A percentile compares a stretch with the other conserved stretches of the same genome.
phyloP scores from a whole-genome alignment of 2,113 vertebrate genomes.

The Calyptommatus sinebrachiatus region DNA sequence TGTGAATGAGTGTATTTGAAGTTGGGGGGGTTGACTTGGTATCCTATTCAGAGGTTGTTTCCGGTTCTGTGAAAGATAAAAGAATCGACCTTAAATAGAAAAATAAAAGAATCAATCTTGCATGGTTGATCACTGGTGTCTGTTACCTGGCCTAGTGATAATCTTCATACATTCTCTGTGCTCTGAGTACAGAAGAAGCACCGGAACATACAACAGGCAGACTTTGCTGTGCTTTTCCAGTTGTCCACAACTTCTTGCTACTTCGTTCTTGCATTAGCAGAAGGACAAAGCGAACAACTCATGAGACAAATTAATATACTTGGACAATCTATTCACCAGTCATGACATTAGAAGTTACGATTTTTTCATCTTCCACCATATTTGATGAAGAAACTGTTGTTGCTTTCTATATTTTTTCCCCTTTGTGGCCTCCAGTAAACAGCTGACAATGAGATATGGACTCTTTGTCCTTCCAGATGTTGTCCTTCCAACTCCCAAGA shows the following conservation, averaged over 20 bases:
- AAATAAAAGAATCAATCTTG: slow-evolving; percentile 24
- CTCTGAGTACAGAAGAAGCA: not conserved
- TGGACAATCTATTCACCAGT: not conserved
- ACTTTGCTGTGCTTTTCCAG: not conserved
- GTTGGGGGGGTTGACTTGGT: not conserved
- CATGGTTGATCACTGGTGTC: not conserved
- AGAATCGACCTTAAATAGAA: slow-evolving; percentile 6
- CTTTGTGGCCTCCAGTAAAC: not conserved
- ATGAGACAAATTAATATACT: too few species aligned
- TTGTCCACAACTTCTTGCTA: too few species aligned
- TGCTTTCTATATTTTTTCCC: not conserved
- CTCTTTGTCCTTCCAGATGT: too few species aligned
- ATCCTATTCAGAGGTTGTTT: not conserved
- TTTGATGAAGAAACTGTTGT: not conserved
- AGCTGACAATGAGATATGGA: not conserved
- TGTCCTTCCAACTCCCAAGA: too few species aligned
- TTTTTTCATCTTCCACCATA: not conserved
- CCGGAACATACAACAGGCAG: not conserved
- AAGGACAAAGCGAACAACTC: not conserved
- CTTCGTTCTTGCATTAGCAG: not conserved
- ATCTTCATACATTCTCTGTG: not conserved
- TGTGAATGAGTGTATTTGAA: not conserved
- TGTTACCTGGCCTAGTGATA: not conserved
- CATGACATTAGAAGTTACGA: not conserved
- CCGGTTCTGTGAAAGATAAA: slow-evolving; percentile 22